phyloP scores from a whole-genome alignment of 2,113 vertebrate species.

The Pteronura brasiliensis region DNA sequence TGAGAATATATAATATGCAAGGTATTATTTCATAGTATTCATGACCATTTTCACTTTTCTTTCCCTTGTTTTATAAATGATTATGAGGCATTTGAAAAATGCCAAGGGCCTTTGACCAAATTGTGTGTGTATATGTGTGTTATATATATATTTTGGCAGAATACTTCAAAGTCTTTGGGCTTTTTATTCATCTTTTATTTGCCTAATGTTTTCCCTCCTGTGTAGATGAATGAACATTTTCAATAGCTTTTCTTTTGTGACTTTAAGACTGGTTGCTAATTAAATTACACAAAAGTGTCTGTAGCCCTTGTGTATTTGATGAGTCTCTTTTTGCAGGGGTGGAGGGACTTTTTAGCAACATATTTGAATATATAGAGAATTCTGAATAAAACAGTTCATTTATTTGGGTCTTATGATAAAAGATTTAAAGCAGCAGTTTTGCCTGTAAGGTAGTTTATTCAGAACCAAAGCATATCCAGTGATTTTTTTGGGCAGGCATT shows the following conservation, averaged over 20 bases:
- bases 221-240: constrained; percentile 30
- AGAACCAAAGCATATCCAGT: not conserved
- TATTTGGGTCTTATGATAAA: not conserved
- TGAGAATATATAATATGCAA: not conserved
- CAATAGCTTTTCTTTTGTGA: not conserved
- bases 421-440: not conserved
- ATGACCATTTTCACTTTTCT: not conserved
- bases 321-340: not conserved
- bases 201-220: not conserved
- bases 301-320: not conserved
- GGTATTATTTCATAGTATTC: not conserved
- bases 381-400: not conserved
- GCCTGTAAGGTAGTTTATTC: not conserved
- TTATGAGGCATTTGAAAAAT: not conserved
- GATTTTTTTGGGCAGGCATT: not conserved
- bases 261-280: not conserved
- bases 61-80: not conserved
- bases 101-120: not conserved
- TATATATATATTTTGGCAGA: not conserved
- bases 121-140: not conserved
- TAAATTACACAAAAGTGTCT: not conserved
- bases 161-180: not conserved
- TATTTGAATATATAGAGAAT: not conserved
- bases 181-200: constrained; percentile 8
- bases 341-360: not conserved